Evolutionary conservation across 1,140 invertebrate species (phyloP), one percentile per base, ranked within the genome.

Genomic region (Microplitis demolitor): DNA sequence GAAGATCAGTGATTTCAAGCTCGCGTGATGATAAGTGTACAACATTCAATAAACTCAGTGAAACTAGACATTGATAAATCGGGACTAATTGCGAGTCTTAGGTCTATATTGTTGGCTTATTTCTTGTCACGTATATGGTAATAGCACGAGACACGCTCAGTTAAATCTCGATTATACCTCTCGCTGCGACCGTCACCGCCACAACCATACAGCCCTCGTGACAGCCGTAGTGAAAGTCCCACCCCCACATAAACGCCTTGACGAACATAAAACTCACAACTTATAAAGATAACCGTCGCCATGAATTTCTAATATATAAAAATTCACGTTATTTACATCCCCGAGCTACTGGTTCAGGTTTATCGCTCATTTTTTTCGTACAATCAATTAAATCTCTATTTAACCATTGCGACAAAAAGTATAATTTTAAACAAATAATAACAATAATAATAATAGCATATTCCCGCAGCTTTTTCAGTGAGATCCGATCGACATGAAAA

Each of bases 121-220:
- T 71, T 71, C 69, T 50, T 64, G 61, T 63, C 69, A 71, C 69
- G 69, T 71, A 71, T 64, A 71, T 71, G 69, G 69, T 71, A 71
- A 71, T 71, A 61, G 50, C 35, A 50, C 50, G 33, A 24, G 62
- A 71, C 61, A 71, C 69, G 69, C 69, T 71, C 69, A 45, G 62
- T 62, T 71, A 50, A 71, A 71, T 71, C 69, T 61, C 62, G 69
- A 71, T 71, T 71, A 71, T 71, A 71, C 69, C 69, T 71, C 69
- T 71, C 34, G 61, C 69, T 45, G 37, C 37, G 9, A 16, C 24
- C 24, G 24, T 24, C 24, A 24, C 24, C 24, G 24, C 24, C 24
- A 24, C 24, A 24, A 24, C 24, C 61, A 64, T 56, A 45, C 31
- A 71, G 50, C 61, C 35, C 69, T 54, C 45, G 37, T 45, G 39